Percentiles rank a stretch among this genome's conserved stretches.
These are phyloP conservation scores for Bellardia pandia DNA, from an alignment of 2,888 invertebrate species.

Conservation along the genomic window DNA sequence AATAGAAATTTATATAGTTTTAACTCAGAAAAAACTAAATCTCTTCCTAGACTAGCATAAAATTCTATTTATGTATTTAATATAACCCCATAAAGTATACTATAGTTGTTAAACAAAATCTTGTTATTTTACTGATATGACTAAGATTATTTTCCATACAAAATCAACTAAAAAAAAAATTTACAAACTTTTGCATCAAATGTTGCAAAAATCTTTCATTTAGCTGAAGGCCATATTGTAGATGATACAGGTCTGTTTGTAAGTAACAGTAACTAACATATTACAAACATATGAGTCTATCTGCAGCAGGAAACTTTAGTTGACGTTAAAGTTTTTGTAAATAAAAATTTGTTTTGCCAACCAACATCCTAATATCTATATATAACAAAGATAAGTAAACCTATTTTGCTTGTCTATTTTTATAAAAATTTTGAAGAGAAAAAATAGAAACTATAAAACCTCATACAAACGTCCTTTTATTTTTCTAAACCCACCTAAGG, in stretches of 20 bases:
- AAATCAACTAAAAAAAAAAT: constrained; percentile 14
- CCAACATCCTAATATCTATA: constrained; percentile 38
- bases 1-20: not conserved
- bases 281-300: constrained; percentile 17
- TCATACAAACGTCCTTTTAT: not conserved
- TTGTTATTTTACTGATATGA: constrained; percentile 59
- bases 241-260: constrained; percentile 57
- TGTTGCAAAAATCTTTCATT: constrained; percentile 64
- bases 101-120: constrained; percentile 37
- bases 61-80: not conserved
- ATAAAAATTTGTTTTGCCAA: constrained; percentile 55
- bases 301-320: constrained; percentile 62
- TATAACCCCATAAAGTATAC: constrained; percentile 26
- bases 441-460: constrained; percentile 9
- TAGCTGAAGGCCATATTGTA: constrained; percentile 65
- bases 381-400: constrained; percentile 60
- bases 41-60: not conserved
- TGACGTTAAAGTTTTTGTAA: constrained; percentile 70
- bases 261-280: not conserved
- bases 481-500: constrained; percentile 27
- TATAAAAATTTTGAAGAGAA: constrained; percentile 22
- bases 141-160: constrained; percentile 62
- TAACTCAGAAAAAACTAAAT: not conserved
- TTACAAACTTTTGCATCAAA: constrained; percentile 49
- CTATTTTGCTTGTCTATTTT: constrained; percentile 59